Evolutionary conservation across 2,888 invertebrate species (phyloP).

Genomic region (Pyrrhosoma nymphula): DNA sequence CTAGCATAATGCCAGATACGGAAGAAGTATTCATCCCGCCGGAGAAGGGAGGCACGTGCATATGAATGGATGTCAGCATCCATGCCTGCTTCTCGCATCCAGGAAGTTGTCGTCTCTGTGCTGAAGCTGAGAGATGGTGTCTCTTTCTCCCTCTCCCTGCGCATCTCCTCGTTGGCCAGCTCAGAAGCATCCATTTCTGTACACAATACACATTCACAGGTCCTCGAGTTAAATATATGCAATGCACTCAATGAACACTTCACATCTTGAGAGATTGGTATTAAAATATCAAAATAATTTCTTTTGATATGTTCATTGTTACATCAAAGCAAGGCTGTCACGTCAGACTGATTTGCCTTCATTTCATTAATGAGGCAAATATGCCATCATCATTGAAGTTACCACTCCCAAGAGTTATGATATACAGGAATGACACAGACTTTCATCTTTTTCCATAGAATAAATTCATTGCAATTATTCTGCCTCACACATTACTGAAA

Average conservation of each 20-base stretch:
- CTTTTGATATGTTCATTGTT: too few relatives aligned
- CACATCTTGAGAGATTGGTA: neutral
- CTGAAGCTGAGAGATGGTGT: conserved; percentile 88
- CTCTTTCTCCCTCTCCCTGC: conserved; percentile 80
- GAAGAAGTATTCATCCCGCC: conserved; percentile 97
- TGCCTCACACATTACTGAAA: too few relatives aligned
- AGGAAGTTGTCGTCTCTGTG: conserved; percentile 95
- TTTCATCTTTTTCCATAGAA: too few relatives aligned
- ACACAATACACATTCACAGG: conserved; percentile 29
- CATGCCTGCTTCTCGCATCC: conserved; percentile 96
- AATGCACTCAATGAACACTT: neutral
- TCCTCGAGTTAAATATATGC: conserved; percentile 29
- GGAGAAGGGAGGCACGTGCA: conserved; percentile 90
- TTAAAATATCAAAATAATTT: too few relatives aligned
- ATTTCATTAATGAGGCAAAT: too few relatives aligned
- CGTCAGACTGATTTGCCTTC: too few relatives aligned
- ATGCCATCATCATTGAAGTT: too few relatives aligned
- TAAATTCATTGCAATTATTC: too few relatives aligned
- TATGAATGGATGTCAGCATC: conserved; percentile 95
- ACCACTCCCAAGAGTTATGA: too few relatives aligned
- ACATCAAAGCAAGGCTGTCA: too few relatives aligned
- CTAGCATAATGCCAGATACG: conserved; percentile 94
- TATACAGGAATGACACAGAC: too few relatives aligned
- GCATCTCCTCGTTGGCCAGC: conserved; percentile 62
- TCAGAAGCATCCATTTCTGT: conserved; percentile 67